These are phyloP conservation scores for Phrynosoma platyrhinos DNA, from an alignment of 2,113 vertebrate genomes.

Conservation along the genomic window DNA sequence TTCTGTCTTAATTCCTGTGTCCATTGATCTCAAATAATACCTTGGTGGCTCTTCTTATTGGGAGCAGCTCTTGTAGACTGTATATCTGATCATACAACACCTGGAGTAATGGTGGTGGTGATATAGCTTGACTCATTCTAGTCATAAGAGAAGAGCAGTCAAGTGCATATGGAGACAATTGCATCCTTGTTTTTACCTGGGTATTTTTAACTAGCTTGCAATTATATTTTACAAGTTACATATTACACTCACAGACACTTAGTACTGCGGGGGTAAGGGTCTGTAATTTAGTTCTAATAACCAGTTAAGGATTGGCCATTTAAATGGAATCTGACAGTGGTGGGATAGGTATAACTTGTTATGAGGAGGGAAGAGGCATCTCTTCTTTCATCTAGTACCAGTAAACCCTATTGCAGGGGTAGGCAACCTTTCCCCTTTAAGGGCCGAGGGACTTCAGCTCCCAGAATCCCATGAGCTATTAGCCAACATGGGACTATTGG, in stretches of 20 bases:
- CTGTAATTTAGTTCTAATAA: not conserved
- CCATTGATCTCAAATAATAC: not conserved
- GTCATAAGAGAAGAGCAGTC: not conserved
- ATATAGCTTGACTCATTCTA: not conserved
- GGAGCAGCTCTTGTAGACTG: slow-evolving; percentile 8
- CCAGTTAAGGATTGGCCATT: not conserved
- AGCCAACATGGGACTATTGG: too few relatives aligned
- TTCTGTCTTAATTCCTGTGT: not conserved
- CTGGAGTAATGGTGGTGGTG: not conserved
- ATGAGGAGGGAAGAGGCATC: not conserved
- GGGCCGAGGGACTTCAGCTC: too few relatives aligned
- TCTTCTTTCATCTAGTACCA: not conserved
- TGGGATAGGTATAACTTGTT: not conserved
- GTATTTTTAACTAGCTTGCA: not conserved
- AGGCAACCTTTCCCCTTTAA: too few relatives aligned
- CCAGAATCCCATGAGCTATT: too few relatives aligned
- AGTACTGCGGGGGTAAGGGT: not conserved
- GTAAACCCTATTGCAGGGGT: not conserved
- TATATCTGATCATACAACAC: not conserved
- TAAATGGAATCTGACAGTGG: too few relatives aligned
- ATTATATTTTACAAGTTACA: too few relatives aligned
- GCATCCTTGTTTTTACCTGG: not conserved
- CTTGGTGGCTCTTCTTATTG: slow-evolving; percentile 12
- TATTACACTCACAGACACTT: too few relatives aligned
- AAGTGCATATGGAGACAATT: not conserved